Evolutionary conservation across 2,888 invertebrate species (phyloP).

Genomic region (Micropterix aruncella): DNA sequence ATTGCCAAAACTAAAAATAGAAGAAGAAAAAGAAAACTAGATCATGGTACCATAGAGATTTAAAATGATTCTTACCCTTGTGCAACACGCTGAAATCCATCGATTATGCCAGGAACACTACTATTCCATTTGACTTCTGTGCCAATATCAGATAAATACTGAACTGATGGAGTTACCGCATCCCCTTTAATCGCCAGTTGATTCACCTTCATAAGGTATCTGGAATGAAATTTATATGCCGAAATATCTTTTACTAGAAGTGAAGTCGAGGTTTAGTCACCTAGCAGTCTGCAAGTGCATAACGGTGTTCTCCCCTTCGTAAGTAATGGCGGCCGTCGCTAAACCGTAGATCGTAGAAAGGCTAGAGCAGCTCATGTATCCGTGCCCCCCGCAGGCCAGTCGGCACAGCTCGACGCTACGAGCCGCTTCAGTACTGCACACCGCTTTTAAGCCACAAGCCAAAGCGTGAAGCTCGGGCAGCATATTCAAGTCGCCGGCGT

Average conservation of each 20-base stretch:
- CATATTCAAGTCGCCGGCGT: slow-evolving; percentile 65
- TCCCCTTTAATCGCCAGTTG: slow-evolving; percentile 48
- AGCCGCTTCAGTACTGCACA: slow-evolving; percentile 62
- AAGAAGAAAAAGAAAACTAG: slow-evolving; percentile 2
- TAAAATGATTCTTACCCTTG: slow-evolving; percentile 34
- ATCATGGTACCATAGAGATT: slow-evolving; percentile 1
- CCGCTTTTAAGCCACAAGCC: slow-evolving; percentile 84
- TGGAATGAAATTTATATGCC: too few relatives aligned
- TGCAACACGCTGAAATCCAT: slow-evolving; percentile 46
- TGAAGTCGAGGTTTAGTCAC: too few relatives aligned
- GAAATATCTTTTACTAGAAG: too few relatives aligned
- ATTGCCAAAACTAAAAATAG: too few relatives aligned
- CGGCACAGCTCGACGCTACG: slow-evolving; percentile 72
- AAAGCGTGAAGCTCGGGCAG: slow-evolving; percentile 87
- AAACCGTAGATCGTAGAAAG: slow-evolving; percentile 77
- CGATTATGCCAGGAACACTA: slow-evolving; percentile 36
- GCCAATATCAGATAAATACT: slow-evolving; percentile 39
- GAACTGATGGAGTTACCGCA: slow-evolving; percentile 52
- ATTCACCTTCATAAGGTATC: slow-evolving; percentile 70
- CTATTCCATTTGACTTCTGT: slow-evolving; percentile 27
- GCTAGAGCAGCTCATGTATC: slow-evolving; percentile 79
- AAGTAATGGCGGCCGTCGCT: slow-evolving; percentile 81
- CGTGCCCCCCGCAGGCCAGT: slow-evolving; percentile 90
- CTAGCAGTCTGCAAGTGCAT: slow-evolving; percentile 80
- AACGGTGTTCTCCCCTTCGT: slow-evolving; percentile 96